These are phyloP conservation scores for Thaumetopoea pityocampa DNA, from an alignment of 1,140 invertebrate species.

Conservation along the genomic window DNA sequence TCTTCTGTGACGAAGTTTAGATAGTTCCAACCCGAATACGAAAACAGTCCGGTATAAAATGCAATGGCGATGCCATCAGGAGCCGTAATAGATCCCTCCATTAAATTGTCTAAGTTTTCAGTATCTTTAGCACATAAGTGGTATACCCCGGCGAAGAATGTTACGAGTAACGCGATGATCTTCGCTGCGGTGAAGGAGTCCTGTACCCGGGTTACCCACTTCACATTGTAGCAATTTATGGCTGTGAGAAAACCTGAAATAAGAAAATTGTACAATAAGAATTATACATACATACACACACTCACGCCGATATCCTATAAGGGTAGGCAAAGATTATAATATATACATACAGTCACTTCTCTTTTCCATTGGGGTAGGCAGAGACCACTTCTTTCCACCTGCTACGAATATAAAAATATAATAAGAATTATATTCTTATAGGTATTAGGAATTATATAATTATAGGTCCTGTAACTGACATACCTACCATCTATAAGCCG, in stretches of 20 bases:
- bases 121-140: conserved; percentile 80
- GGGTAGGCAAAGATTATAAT: too few relatives aligned
- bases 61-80: conserved; percentile 91
- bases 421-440: too few relatives aligned
- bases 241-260: conserved; percentile 92
- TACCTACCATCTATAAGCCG: too few relatives aligned
- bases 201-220: conserved; percentile 94
- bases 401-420: too few relatives aligned
- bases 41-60: conserved; percentile 98
- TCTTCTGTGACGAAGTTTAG: conserved; percentile 96
- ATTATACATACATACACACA: conserved; percentile 1
- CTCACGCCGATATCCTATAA: too few relatives aligned
- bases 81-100: conserved; percentile 84
- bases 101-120: conserved; percentile 86
- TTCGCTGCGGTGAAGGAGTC: conserved; percentile 96
- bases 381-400: too few relatives aligned
- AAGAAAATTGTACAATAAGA: conserved; percentile 15
- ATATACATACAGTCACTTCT: too few relatives aligned
- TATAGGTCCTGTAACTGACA: too few relatives aligned
- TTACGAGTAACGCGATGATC: conserved; percentile 91
- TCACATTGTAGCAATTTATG: conserved; percentile 97
- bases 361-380: too few relatives aligned
- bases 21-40: conserved; percentile 96
- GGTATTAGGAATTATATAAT: too few relatives aligned
- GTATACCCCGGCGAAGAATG: conserved; percentile 89